Evolutionary conservation across 35 echinoderm and acorn worm species (phyloP).

Genomic region (Acanthaster planci): DNA sequence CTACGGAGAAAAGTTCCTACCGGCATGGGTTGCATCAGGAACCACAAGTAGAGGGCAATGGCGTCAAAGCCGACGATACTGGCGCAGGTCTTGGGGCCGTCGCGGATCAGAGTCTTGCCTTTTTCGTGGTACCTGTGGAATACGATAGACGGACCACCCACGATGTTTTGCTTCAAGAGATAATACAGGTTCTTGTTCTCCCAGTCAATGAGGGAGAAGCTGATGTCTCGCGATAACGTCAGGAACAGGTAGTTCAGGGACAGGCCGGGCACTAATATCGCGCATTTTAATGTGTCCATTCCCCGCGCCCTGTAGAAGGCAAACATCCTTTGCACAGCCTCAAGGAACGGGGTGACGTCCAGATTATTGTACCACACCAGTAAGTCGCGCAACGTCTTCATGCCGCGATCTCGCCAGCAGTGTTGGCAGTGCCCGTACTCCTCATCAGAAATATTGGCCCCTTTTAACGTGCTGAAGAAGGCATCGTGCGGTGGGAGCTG

Average conservation of each 20-base stretch:
- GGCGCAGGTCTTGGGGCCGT: slow-evolving; percentile 33
- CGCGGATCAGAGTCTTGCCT: slow-evolving; percentile 34
- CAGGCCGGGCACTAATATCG: slow-evolving; percentile 53
- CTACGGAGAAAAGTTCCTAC: slow-evolving; percentile 47
- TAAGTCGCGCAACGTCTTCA: slow-evolving; percentile 40
- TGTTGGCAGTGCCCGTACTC: slow-evolving; percentile 54
- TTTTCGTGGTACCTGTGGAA: slow-evolving; percentile 54
- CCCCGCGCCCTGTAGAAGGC: slow-evolving; percentile 29
- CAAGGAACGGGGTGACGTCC: slow-evolving; percentile 47
- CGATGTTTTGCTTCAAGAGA: slow-evolving; percentile 45
- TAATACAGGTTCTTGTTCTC: slow-evolving; percentile 43
- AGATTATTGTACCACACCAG: slow-evolving; percentile 69
- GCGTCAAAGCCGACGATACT: slow-evolving; percentile 56
- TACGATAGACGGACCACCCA: slow-evolving; percentile 59
- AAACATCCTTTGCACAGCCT: slow-evolving; percentile 63
- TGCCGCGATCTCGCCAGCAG: slow-evolving; percentile 27
- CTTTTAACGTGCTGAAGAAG: slow-evolving; percentile 57
- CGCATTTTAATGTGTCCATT: slow-evolving; percentile 62
- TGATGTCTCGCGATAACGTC: not conserved
- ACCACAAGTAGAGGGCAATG: slow-evolving; percentile 62
- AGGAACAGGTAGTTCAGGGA: slow-evolving; percentile 51
- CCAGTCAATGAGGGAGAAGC: slow-evolving; percentile 41
- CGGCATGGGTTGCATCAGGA: slow-evolving; percentile 62
- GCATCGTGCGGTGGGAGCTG: slow-evolving; percentile 28
- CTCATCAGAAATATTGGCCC: slow-evolving; percentile 29